Evolutionary conservation across 2,888 invertebrate species (phyloP), one percentile per base, ranked within the genome.

Genomic region (Catotricha subobsoleta): DNA sequence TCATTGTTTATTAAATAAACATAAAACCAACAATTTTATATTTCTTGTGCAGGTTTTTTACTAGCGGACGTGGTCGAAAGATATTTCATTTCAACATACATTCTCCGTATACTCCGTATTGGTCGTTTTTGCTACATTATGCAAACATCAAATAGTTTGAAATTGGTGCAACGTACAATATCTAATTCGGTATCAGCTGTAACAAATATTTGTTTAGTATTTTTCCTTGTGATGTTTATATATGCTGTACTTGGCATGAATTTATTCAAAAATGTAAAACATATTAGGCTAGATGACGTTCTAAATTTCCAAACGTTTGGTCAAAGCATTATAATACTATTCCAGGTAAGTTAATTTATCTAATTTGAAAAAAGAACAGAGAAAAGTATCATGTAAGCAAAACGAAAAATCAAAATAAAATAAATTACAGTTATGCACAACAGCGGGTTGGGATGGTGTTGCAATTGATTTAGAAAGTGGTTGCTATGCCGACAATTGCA

Each of bases 181-280:
- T 80, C 80, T 52, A 82, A 82, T 72, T 82, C 81, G 48, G 67
- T 82, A 55, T 82, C 82, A 42, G 82, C 82, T 47, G 69, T 83
- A 46, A 80, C 82, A 69, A 83, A 83, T 64, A 82, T 83, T 59
- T 82, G 81, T 62, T 69, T 83, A 51, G 68, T 83, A 52, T 71
- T 83, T 50, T 80, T 81, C 62, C 68, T 83, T 54, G 80, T 82
- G 53, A 82, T 83, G 76, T 83, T 82, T 63, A 83, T 83, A 60
- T 83, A 80, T 61, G 79, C 80, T 52, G 81, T 81, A 51, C 81
- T 83, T 59, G 83, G 83, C 47, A 82, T 83, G 82, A 80, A 78
- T 39, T 82, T 83, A 67, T 83, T 83, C 65, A 79, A 78, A 77
- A 74, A 72, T 48, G 81, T 80, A n/a, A n/a, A n/a, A n/a, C n/a